A percentile compares a stretch with the other conserved stretches of the same genome.
Conservation (phyloP, 2,113 vertebrate species). For the Emydura subglobosa region DNA sequence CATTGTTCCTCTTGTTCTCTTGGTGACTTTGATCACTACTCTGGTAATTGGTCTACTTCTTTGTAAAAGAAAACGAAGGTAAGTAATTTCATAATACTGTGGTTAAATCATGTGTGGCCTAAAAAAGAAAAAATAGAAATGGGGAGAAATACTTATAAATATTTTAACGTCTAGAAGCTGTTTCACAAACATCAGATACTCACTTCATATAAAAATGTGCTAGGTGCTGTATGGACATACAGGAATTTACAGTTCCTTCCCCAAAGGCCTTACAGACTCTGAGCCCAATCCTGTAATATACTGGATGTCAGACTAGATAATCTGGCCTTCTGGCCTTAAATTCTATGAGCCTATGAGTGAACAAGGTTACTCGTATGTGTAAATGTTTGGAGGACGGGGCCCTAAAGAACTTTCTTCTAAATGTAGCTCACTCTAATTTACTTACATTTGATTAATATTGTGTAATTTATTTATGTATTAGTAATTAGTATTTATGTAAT, state of each 20-base stretch:
- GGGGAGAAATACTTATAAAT: background rate
- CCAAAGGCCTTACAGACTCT: background rate
- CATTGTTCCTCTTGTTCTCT: conserved; percentile 94
- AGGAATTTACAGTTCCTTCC: background rate
- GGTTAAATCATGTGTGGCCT: background rate
- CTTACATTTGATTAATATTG: background rate
- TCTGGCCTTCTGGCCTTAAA: background rate
- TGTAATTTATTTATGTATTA: too few species aligned
- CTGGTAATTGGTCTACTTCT: conserved; percentile 94
- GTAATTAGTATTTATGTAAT: background rate
- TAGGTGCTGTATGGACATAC: background rate
- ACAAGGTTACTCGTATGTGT: background rate
- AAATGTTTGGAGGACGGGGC: background rate
- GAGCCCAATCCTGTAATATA: background rate
- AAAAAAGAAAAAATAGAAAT: background rate
- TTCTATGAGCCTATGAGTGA: background rate
- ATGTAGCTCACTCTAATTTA: background rate
- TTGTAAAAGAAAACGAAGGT: conserved; percentile 95
- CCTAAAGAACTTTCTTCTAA: background rate
- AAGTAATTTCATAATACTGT: conserved; percentile 33
- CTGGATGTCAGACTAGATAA: background rate
- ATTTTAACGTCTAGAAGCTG: background rate
- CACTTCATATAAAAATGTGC: background rate
- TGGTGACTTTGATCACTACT: conserved; percentile 93
- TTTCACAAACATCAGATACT: background rate